These are phyloP conservation scores for Rhombomys opimus DNA, from an alignment of 2,113 vertebrate species.

Conservation along the genomic window DNA sequence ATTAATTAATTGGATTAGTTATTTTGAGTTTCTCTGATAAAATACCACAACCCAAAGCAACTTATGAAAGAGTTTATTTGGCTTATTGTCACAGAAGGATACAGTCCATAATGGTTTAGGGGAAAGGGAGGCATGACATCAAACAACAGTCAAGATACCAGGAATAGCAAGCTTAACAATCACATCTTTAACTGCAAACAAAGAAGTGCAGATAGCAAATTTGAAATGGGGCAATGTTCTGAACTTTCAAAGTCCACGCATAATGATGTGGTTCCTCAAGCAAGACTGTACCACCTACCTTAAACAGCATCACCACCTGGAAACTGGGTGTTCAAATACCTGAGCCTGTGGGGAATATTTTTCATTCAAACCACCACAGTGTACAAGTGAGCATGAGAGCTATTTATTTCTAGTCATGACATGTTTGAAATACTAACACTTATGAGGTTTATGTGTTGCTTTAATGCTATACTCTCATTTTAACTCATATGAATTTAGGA, in stretches of 20 bases:
- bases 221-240: not conserved
- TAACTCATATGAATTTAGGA: not conserved
- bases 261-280: not conserved
- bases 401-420: not conserved
- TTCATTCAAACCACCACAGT: not conserved
- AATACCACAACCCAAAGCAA: not conserved
- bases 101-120: not conserved
- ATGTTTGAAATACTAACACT: constrained; percentile 8
- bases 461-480: not conserved
- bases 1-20: not conserved
- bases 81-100: not conserved
- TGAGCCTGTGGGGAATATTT: not conserved
- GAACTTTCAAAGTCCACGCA: not conserved
- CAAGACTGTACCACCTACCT: not conserved
- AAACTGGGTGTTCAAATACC: not conserved
- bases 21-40: not conserved
- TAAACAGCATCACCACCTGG: not conserved
- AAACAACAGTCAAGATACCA: not conserved
- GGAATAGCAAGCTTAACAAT: not conserved
- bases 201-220: not conserved
- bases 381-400: not conserved
- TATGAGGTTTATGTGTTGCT: not conserved
- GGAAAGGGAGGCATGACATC: not conserved
- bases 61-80: not conserved
- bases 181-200: not conserved